These are phyloP conservation scores for Ochropleura plecta DNA, from an alignment of 2,888 invertebrate species.

Conservation along the genomic window DNA sequence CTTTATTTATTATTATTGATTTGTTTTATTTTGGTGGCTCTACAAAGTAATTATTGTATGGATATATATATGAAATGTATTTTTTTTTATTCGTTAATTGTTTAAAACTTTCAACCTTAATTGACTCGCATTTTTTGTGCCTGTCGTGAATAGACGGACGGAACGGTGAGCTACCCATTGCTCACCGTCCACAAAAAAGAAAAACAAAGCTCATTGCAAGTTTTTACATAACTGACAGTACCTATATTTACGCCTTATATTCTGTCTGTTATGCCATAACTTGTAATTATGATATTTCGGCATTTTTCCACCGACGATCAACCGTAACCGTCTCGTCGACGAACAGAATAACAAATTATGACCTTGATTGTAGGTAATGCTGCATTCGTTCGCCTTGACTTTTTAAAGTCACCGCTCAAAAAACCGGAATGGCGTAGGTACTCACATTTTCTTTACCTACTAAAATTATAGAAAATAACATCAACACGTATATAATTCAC, in stretches of 20 bases:
- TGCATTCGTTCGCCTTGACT: slow-evolving; percentile 16
- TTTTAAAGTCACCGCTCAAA: slow-evolving; percentile 18
- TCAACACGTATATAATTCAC: neutral
- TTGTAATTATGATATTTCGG: neutral
- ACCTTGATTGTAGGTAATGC: neutral
- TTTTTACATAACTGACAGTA: neutral
- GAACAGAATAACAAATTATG: neutral
- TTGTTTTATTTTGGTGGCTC: slow-evolving; percentile 41
- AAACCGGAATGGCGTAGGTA: slow-evolving; percentile 2
- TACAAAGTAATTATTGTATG: neutral
- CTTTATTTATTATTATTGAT: slow-evolving; percentile 44
- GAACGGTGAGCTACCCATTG: too few relatives aligned
- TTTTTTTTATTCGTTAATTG: too few relatives aligned
- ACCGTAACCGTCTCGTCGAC: neutral
- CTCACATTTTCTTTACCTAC: neutral
- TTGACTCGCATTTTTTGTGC: too few relatives aligned
- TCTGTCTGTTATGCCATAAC: too few relatives aligned
- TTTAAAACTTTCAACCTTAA: too few relatives aligned
- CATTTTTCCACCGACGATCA: neutral
- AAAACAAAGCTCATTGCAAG: neutral
- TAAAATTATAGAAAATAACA: slow-evolving; percentile 2
- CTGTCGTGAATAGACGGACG: too few relatives aligned
- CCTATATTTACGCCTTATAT: neutral
- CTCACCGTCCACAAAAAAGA: too few relatives aligned
- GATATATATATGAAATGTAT: too few relatives aligned